Evolutionary conservation across 2,888 invertebrate genomes (phyloP).

Genomic region (Trimorus sp.): DNA sequence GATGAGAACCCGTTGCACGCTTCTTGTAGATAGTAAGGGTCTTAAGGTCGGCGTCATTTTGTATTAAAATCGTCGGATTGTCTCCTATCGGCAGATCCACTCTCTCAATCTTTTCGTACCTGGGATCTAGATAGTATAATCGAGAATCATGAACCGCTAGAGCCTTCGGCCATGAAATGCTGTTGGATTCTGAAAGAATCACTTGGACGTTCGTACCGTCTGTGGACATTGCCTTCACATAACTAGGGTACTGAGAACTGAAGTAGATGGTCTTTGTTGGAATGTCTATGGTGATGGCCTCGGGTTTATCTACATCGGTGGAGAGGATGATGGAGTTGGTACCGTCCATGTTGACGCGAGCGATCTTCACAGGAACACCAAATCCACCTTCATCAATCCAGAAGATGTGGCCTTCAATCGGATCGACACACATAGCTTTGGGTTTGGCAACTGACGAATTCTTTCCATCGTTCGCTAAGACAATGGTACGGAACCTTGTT

Average conservation of each 20-base stretch:
- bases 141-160: constrained; percentile 91
- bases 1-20: constrained; percentile 90
- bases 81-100: constrained; percentile 91
- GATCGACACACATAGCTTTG: constrained; percentile 93
- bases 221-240: constrained; percentile 87
- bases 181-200: constrained; percentile 87
- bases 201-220: constrained; percentile 87
- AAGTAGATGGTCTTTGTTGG: constrained; percentile 93
- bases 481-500: constrained; percentile 90
- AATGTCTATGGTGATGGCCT: constrained; percentile 92
- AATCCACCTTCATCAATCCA: constrained; percentile 98
- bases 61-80: constrained; percentile 88
- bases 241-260: constrained; percentile 89
- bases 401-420: constrained; percentile 93
- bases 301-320: constrained; percentile 88
- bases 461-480: constrained; percentile 95
- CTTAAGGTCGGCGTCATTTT: constrained; percentile 93
- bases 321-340: constrained; percentile 88
- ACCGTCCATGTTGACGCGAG: constrained; percentile 97
- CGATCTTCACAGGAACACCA: constrained; percentile 94
- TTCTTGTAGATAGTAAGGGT: constrained; percentile 95
- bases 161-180: constrained; percentile 90
- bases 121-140: constrained; percentile 93
- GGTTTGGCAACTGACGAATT: constrained; percentile 93
- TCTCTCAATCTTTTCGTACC: constrained; percentile 93